Evolutionary conservation across 1,140 invertebrate species (phyloP), one percentile per base, ranked within the genome.

Genomic region (Drosophila carrolli): DNA sequence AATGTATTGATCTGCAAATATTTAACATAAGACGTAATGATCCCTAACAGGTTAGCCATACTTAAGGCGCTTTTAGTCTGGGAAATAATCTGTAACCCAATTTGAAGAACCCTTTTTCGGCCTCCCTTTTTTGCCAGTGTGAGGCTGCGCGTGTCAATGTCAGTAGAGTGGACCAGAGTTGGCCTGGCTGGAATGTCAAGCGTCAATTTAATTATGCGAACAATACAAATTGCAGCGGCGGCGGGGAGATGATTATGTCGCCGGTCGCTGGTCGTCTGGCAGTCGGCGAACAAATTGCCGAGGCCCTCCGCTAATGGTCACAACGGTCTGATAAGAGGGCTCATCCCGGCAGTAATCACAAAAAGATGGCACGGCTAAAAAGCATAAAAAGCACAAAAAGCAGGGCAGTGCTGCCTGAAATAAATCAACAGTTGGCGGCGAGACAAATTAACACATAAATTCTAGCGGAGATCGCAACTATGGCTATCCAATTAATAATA

Each of bases 151-250:
- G 84, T 89, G 84, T 89, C 84, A 89, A 88, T 89, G 84, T 89
- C 84, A 83, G 60, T 19, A 55, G 44, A 55, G 55, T 40, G 54
- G 75, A 70, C 47, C 23, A 32, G 61, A 40, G 46, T 43, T 51
- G 38, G 70, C 40, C 62, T 27, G 55, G 27, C 14, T 38, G 84
- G 84, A 84, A 89, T 89, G 80, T 68, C 74, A 84, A 89, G 84
- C 84, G 84, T 89, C 84, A 89, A 89, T 89, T 89, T 89, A 89
- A 89, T 89, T 89, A 89, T 89, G 84, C 80, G 85, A 89, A 89
- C 84, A 89, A 89, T 89, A 89, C 84, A 89, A 89, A 89, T 89
- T 89, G 84, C 80, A 75, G 80, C 66, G 62, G 40, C 41, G 27
- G 46, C 19, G 40, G 50, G 72, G 65, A 75, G 83, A 89, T 89